phyloP scores from a whole-genome alignment of 2,797 vertebrate species.

The Eremophila alpestris region DNA sequence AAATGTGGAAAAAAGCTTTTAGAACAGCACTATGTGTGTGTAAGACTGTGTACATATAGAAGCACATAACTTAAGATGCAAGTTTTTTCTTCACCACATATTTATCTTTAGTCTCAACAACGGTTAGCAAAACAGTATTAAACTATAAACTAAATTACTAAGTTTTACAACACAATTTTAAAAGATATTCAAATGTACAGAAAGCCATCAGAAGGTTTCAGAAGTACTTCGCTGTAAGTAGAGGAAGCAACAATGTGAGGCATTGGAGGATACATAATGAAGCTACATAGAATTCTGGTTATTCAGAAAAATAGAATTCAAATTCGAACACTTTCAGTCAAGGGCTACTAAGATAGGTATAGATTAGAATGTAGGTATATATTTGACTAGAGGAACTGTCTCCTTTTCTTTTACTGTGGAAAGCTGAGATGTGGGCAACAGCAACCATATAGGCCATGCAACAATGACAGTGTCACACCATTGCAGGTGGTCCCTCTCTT shows the following conservation, averaged over 20 bases:
- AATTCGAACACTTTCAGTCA: background rate
- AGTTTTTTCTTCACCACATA: background rate
- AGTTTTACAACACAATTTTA: background rate
- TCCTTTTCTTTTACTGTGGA: background rate
- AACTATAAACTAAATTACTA: background rate
- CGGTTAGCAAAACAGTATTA: background rate
- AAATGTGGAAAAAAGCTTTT: background rate
- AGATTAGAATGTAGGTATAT: background rate
- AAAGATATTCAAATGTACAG: background rate
- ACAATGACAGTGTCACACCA: fast-evolving
- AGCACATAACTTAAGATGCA: background rate
- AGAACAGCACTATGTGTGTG: background rate
- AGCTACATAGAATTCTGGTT: background rate
- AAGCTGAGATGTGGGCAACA: background rate
- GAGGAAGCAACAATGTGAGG: background rate
- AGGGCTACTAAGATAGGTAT: background rate
- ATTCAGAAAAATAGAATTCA: background rate
- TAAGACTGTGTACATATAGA: fast-evolving
- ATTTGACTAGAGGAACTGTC: background rate
- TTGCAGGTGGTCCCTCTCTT: too few relatives aligned
- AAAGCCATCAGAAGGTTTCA: background rate
- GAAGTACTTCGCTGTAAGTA: background rate
- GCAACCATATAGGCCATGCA: background rate
- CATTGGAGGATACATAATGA: background rate
- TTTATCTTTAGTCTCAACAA: background rate